phyloP scores from a whole-genome alignment of 2,797 vertebrate species.

The Dermochelys coriacea region DNA sequence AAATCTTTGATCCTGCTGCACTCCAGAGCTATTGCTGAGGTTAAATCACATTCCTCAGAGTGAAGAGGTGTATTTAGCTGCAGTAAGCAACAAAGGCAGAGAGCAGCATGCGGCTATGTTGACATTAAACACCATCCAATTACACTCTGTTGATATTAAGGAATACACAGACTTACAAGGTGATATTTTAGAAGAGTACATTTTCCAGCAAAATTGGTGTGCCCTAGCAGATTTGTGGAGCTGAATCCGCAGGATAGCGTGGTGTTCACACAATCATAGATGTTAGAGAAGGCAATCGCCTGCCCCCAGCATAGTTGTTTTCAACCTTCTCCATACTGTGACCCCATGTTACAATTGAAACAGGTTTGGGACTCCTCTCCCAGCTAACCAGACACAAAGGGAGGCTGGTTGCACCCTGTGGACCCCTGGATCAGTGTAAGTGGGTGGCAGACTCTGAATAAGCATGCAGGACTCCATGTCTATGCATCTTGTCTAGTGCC shows the following conservation, averaged over 20 bases:
- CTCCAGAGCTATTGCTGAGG: background rate
- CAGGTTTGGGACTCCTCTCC: background rate
- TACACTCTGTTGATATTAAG: background rate
- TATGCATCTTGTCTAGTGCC: background rate
- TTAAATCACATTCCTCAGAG: background rate
- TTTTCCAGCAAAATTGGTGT: background rate
- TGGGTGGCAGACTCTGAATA: background rate
- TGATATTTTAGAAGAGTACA: background rate
- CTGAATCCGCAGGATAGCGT: background rate
- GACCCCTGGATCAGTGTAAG: background rate
- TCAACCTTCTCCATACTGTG: background rate
- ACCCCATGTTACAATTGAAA: background rate
- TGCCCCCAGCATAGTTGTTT: background rate
- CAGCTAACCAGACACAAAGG: background rate
- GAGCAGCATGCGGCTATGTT: rapidly evolving
- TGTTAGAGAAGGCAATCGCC: background rate
- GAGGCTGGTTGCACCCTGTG: background rate
- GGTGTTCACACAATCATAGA: background rate
- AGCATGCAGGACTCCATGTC: background rate
- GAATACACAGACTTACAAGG: background rate
- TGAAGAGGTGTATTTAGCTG: background rate
- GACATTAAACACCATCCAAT: background rate
- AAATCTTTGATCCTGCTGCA: background rate
- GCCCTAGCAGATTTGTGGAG: background rate
- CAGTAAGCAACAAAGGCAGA: background rate